phyloP scores from a whole-genome alignment of 2,113 vertebrate genomes.

The Hemiprocne comata region DNA sequence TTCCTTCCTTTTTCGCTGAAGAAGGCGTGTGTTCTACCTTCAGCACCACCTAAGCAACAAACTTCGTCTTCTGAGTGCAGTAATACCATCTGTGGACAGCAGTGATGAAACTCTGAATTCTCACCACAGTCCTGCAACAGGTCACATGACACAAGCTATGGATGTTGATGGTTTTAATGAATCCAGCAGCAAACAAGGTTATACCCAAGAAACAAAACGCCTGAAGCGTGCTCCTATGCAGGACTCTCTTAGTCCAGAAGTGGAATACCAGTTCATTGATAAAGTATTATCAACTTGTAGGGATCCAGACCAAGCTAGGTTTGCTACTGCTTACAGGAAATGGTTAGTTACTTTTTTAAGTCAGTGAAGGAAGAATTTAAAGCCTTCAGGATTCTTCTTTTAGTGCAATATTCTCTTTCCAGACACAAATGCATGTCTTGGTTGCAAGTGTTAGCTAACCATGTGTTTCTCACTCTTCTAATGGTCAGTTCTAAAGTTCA shows the following conservation, averaged over 20 bases:
- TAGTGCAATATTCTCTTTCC: conserved; percentile 81
- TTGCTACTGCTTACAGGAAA: conserved; percentile 89
- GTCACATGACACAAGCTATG: conserved; percentile 81
- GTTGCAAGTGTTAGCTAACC: conserved; percentile 52
- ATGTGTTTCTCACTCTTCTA: conserved; percentile 41
- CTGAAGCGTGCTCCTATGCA: conserved; percentile 85
- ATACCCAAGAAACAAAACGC: conserved; percentile 89
- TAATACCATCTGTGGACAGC: conserved; percentile 41
- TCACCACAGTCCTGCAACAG: conserved; percentile 29
- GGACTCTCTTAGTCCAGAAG: conserved; percentile 73
- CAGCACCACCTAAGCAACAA: conserved; percentile 84
- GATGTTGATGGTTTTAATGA: conserved; percentile 85
- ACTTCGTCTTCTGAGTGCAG: conserved; percentile 37
- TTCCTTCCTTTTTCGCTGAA: conserved; percentile 51
- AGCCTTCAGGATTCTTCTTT: conserved; percentile 45
- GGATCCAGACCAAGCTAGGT: conserved; percentile 86
- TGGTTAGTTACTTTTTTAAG: conserved; percentile 89
- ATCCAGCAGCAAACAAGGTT: conserved; percentile 78
- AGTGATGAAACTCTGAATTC: conserved; percentile 59
- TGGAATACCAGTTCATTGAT: conserved; percentile 86
- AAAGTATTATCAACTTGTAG: conserved; percentile 81
- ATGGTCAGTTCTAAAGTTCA: conserved; percentile 56
- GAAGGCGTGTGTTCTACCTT: conserved; percentile 89
- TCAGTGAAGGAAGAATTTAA: conserved; percentile 72
- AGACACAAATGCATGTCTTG: conserved; percentile 68